Percentiles rank a stretch among this genome's conserved stretches.
Evolutionary conservation across 2,888 invertebrate species (phyloP).

Genomic region (Andrena bucephala): DNA sequence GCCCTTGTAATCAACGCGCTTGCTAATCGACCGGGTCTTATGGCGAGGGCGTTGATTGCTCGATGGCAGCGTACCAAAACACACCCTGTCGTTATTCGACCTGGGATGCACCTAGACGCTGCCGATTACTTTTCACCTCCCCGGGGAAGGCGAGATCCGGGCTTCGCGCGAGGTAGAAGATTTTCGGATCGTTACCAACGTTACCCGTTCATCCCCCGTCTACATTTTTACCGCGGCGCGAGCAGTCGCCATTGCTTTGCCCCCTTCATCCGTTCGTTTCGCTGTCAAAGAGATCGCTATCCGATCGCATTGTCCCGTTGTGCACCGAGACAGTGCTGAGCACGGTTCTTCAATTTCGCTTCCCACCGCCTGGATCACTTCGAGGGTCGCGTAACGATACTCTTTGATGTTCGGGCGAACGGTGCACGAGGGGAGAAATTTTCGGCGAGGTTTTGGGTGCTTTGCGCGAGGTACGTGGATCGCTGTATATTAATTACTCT

Average conservation of each 20-base stretch:
- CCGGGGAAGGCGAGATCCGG: conserved; percentile 67
- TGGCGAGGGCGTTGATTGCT: conserved; percentile 73
- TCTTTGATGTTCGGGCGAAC: background rate
- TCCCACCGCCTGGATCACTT: conserved; percentile 1
- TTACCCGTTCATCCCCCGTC: conserved; percentile 20
- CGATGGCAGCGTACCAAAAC: conserved; percentile 70
- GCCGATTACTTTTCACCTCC: conserved; percentile 4
- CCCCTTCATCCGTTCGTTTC: conserved; percentile 10
- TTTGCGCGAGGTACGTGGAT: background rate
- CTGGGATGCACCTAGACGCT: conserved; percentile 9
- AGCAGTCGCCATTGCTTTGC: conserved; percentile 62
- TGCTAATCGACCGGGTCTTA: conserved; percentile 62
- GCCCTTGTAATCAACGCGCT: conserved; percentile 64
- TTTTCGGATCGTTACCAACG: conserved; percentile 54
- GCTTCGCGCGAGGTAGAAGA: conserved; percentile 49
- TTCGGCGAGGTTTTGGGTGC: background rate
- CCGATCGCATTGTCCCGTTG: conserved; percentile 18
- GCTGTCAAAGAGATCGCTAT: conserved; percentile 41
- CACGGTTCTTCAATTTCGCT: conserved; percentile 12
- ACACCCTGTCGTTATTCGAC: conserved; percentile 17
- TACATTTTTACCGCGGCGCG: conserved; percentile 25
- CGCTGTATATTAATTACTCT: background rate
- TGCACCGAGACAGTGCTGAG: background rate
- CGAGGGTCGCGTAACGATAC: background rate
- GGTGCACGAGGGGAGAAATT: background rate